Percentiles rank a stretch among this genome's conserved stretches.
These are phyloP conservation scores for Papilio machaon DNA, from an alignment of 1,140 invertebrate species.

Conservation along the genomic window DNA sequence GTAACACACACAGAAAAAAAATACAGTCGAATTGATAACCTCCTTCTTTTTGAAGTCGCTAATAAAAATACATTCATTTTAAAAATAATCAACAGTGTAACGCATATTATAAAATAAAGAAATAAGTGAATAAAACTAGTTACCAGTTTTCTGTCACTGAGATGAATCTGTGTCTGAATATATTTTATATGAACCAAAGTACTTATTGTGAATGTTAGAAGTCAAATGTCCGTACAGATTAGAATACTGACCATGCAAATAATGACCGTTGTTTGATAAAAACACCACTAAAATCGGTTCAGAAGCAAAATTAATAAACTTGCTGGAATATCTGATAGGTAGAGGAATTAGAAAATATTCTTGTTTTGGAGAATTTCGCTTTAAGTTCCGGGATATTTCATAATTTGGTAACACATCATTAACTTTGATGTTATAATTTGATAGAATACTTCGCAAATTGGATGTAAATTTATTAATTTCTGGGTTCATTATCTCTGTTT, in stretches of 20 bases:
- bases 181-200: conserved; percentile 84
- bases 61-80: neutral
- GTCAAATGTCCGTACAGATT: conserved; percentile 84
- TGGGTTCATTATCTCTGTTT: neutral
- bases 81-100: neutral
- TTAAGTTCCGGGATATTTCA: conserved; percentile 54
- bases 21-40: too few relatives aligned
- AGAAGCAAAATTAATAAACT: conserved; percentile 81
- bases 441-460: conserved; percentile 57
- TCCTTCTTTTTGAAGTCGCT: too few relatives aligned
- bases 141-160: conserved; percentile 40
- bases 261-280: conserved; percentile 84
- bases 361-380: conserved; percentile 43
- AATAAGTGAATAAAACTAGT: neutral
- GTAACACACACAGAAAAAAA: too few relatives aligned
- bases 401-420: conserved; percentile 64
- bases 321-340: conserved; percentile 47
- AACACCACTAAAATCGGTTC: conserved; percentile 83
- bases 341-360: conserved; percentile 45
- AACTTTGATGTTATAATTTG: conserved; percentile 62
- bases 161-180: conserved; percentile 70
- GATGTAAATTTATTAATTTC: conserved; percentile 48
- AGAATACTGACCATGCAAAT: conserved; percentile 76
- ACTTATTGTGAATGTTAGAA: conserved; percentile 84
- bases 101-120: too few relatives aligned